Percentiles rank a stretch among this genome's conserved stretches.
These are phyloP conservation scores for Brachyhypopomus gauderio DNA, from an alignment of 2,113 vertebrate genomes.

Conservation along the genomic window DNA sequence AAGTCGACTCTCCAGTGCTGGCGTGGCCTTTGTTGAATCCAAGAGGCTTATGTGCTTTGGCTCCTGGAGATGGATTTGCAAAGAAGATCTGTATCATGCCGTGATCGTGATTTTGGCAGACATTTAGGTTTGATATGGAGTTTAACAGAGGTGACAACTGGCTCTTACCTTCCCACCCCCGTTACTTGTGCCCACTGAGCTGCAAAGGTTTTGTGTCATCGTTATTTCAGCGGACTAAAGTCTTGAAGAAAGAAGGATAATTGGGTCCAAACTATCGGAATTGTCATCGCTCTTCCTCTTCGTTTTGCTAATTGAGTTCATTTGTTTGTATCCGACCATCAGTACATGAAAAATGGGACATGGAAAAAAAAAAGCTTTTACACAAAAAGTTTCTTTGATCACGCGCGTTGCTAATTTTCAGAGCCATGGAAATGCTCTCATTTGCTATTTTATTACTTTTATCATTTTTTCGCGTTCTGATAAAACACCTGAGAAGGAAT, in stretches of 20 bases:
- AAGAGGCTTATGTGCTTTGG: slow-evolving; percentile 9
- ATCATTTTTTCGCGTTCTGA: not conserved
- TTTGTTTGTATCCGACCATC: slow-evolving; percentile 34
- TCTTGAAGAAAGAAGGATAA: slow-evolving; percentile 25
- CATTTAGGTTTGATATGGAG: not conserved
- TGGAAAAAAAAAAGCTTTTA: not conserved
- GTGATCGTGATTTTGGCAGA: not conserved
- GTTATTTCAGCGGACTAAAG: slow-evolving; percentile 7
- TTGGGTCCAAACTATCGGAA: slow-evolving; percentile 5
- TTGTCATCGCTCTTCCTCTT: slow-evolving; percentile 43
- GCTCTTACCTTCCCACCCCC: not conserved
- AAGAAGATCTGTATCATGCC: slow-evolving; percentile 3
- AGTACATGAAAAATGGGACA: slow-evolving; percentile 50
- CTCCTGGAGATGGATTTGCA: slow-evolving; percentile 18
- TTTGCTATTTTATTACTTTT: not conserved
- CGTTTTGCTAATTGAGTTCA: slow-evolving; percentile 56
- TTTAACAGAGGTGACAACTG: not conserved
- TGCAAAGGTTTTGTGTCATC: not conserved
- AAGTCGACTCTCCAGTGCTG: slow-evolving; percentile 54
- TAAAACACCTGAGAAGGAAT: not conserved
- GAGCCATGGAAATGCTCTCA: not conserved
- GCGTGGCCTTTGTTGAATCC: slow-evolving; percentile 15
- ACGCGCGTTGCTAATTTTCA: not conserved
- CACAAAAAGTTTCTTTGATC: not conserved
- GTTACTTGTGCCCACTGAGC: not conserved